These are phyloP conservation scores for Tetrao urogallus DNA, from an alignment of 2,113 vertebrate species.

Conservation along the genomic window DNA sequence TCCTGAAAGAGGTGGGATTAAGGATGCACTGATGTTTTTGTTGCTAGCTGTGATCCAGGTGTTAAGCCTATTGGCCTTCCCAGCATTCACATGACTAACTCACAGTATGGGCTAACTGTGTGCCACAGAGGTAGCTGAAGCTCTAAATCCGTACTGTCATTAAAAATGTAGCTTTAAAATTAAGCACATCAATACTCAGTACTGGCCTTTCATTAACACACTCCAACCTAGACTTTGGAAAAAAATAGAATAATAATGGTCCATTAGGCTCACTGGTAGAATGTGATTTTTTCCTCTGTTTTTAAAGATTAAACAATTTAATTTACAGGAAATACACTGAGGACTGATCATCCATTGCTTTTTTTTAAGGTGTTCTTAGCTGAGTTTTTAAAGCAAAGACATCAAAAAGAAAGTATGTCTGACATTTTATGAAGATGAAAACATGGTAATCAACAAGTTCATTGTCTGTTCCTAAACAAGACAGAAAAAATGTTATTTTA, in stretches of 20 bases:
- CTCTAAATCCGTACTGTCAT: not conserved
- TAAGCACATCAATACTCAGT: not conserved
- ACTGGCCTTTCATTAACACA: not conserved
- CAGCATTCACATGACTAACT: not conserved
- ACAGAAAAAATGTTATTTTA: not conserved
- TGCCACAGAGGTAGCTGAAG: not conserved
- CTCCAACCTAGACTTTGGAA: not conserved
- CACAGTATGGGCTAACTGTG: not conserved
- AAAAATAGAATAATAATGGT: fast-evolving
- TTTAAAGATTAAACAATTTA: not conserved
- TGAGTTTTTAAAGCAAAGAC: not conserved
- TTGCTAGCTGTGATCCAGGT: not conserved
- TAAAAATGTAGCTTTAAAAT: not conserved
- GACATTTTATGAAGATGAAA: not conserved
- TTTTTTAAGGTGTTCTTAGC: not conserved
- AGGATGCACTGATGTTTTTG: not conserved
- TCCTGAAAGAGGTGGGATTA: not conserved
- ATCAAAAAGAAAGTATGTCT: not conserved
- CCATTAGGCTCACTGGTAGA: not conserved
- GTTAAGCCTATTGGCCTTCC: not conserved
- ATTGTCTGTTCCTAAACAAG: not conserved
- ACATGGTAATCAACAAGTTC: not conserved
- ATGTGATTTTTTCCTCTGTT: fast-evolving
- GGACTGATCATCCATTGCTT: not conserved
- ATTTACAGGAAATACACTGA: not conserved